Evolutionary conservation across 2,113 vertebrate species (phyloP), one percentile per base, ranked within the genome.

Genomic region (Heterotilapia buettikoferi): DNA sequence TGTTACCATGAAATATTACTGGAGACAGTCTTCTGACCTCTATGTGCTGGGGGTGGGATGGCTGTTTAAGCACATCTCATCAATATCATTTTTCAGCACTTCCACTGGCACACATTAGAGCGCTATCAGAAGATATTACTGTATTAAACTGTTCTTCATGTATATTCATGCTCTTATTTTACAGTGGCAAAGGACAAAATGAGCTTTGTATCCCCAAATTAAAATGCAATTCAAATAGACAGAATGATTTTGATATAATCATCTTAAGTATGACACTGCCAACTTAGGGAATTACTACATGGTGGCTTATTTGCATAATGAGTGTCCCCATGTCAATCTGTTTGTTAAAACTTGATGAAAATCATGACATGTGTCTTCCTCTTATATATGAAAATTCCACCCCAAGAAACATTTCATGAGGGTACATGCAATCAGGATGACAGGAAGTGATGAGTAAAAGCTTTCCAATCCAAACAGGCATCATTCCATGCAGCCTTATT

Each of bases 171-270:
- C 19, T 57, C 53, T 13, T 76, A 29, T 71, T 73, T 86, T 84
- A 76, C 83, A 83, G 53, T 83, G 33, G 52, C 47, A 82, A 71
- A 78, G 50, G 54, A 85, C 18, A 61, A 66, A 90, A 85, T 83
- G 10, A 79, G 36, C 33, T 50, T 29, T 26, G 50, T 82, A 71
- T 88, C 82, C 87, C 8, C 24, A 89, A 89, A 91, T 93, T 89
- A 94, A 88, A 36, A 88, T 61, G 61, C 43, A 83, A 89, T 38
- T 36, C 61, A 90, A 91, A 88, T 63, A 92, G 85, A 91, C 90
- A 86, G 84, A 86, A 82, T 83, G 66, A 84, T 91, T 89, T 91
- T 90, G 83, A 92, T 92, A 54, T 90, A 92, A 92, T 94, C 88
- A 84, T 84, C 83, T 93, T 92, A 93, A 90, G 16, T 80, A 68